Evolutionary conservation across 2,888 invertebrate species (phyloP).

Genomic region (Slavum lentiscoides): DNA sequence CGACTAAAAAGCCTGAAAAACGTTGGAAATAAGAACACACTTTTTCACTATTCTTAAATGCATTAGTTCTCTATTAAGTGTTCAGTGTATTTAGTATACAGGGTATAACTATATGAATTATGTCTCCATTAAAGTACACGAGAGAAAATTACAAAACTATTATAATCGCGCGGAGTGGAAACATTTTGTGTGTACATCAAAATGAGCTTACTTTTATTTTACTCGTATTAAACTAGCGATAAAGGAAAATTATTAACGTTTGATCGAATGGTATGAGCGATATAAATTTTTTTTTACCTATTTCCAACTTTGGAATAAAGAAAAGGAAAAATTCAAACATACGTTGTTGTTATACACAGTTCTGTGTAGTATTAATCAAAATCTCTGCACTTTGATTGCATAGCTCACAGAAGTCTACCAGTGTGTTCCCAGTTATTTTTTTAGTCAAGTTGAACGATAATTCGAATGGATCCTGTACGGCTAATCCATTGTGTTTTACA

Average conservation of each 20-base stretch:
- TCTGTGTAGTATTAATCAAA: not conserved
- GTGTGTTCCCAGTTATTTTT: slow-evolving; percentile 31
- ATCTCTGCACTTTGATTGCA: slow-evolving; percentile 38
- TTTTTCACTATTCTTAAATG: not conserved
- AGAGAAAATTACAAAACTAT: too few species aligned
- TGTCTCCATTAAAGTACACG: not conserved
- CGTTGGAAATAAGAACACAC: too few species aligned
- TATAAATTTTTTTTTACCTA: slow-evolving; percentile 51
- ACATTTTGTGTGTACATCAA: too few species aligned
- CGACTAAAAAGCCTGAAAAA: too few species aligned
- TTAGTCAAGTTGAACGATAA: slow-evolving; percentile 55
- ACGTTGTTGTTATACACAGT: not conserved
- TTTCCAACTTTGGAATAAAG: slow-evolving; percentile 51
- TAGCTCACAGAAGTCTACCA: slow-evolving; percentile 36
- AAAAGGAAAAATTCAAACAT: too few species aligned
- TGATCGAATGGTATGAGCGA: too few species aligned
- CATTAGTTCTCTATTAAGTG: not conserved
- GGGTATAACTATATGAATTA: not conserved
- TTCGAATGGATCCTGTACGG: slow-evolving; percentile 56
- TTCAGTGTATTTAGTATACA: not conserved
- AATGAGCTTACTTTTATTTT: too few species aligned
- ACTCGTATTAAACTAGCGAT: not conserved
- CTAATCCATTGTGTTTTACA: slow-evolving; percentile 26
- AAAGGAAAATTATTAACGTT: not conserved
- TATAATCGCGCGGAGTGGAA: too few species aligned